These are phyloP conservation scores for Helobdella robusta DNA, from an alignment of 2,888 invertebrate genomes.

Conservation along the genomic window DNA sequence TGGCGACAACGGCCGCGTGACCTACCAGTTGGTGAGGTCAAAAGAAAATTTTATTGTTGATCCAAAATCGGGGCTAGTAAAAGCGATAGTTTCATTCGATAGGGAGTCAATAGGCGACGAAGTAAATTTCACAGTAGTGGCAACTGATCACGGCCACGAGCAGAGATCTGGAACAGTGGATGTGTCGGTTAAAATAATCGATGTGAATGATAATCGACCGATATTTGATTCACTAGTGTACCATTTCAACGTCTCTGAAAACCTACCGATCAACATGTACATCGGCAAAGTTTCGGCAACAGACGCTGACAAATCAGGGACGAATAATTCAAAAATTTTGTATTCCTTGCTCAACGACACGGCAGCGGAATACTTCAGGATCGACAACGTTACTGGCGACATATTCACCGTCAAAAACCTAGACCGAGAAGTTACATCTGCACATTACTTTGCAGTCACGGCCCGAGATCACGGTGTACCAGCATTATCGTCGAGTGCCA, in stretches of 20 bases:
- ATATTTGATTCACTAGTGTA: constrained; percentile 2
- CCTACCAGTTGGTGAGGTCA: not conserved
- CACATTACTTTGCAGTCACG: constrained; percentile 1
- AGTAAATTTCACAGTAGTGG: constrained; percentile 7
- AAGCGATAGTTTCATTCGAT: constrained; percentile 10
- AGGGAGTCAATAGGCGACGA: constrained; percentile 11
- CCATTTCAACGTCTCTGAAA: constrained; percentile 21
- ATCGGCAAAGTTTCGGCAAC: constrained; percentile 10
- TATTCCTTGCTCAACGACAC: constrained; percentile 15
- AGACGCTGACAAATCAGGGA: constrained; percentile 5
- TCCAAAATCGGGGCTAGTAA: constrained; percentile 1
- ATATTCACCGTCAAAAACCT: constrained; percentile 10
- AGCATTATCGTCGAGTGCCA: not conserved
- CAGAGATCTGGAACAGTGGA: constrained; percentile 3
- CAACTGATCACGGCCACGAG: constrained; percentile 22
- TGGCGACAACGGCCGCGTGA: constrained; percentile 17
- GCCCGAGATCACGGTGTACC: constrained; percentile 13
- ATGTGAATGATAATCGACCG: constrained; percentile 31
- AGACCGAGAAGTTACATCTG: constrained; percentile 2
- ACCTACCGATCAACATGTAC: not conserved
- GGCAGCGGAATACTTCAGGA: not conserved
- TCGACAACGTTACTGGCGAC: not conserved
- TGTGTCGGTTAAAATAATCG: constrained; percentile 3
- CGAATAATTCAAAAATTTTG: constrained; percentile 16
- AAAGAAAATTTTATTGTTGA: not conserved